A percentile compares a stretch with the other conserved stretches of the same genome.
phyloP scores from a whole-genome alignment of 2,113 vertebrate genomes.

The Phasianus colchicus region DNA sequence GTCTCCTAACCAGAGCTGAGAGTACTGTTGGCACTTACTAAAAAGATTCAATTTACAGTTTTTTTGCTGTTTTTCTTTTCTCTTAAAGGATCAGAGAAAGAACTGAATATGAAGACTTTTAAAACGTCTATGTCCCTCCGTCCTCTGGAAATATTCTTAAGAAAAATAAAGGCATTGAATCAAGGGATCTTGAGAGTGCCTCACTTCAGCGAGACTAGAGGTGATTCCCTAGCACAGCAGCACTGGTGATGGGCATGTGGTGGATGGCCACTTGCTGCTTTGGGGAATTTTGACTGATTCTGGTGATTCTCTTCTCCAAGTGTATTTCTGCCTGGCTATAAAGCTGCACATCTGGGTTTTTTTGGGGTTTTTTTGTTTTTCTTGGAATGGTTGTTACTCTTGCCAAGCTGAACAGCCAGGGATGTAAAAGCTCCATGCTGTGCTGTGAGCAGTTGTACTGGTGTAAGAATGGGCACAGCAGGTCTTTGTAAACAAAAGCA shows the following conservation, averaged over 20 bases:
- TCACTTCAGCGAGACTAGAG: neutral
- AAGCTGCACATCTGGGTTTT: neutral
- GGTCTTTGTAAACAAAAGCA: neutral
- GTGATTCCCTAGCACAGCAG: neutral
- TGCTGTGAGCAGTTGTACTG: rapidly evolving
- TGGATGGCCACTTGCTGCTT: neutral
- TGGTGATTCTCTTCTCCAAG: neutral
- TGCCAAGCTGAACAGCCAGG: neutral
- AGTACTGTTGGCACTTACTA: neutral
- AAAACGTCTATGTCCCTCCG: constrained; percentile 35
- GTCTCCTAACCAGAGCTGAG: constrained; percentile 21
- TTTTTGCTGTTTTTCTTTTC: neutral
- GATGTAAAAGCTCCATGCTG: neutral
- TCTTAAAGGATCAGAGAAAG: constrained; percentile 1
- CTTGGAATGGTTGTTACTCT: neutral
- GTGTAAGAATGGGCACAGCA: neutral
- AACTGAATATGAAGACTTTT: constrained; percentile 12
- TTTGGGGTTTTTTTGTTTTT: neutral
- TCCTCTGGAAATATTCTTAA: constrained; percentile 61
- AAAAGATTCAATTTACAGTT: neutral
- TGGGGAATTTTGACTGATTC: neutral
- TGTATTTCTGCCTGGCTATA: neutral
- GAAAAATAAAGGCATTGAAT: constrained; percentile 64
- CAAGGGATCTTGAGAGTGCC: neutral
- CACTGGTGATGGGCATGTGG: neutral